Conservation (phyloP, 2,113 vertebrate species). For the Archilochus colubris region DNA sequence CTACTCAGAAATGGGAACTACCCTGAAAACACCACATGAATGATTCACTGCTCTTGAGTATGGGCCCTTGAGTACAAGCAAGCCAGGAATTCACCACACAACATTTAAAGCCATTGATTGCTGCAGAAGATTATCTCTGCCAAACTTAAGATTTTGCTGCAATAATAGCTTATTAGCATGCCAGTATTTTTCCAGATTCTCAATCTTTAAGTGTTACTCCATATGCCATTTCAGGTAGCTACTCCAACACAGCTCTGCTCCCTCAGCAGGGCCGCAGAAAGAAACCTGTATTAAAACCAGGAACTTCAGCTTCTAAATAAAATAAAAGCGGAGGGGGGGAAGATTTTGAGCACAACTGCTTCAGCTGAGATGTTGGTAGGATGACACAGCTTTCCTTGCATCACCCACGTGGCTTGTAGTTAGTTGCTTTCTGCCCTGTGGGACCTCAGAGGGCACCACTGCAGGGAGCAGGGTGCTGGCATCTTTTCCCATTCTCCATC, state of each 20-base stretch:
- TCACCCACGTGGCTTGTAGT: fast-evolving
- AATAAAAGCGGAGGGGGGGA: fast-evolving
- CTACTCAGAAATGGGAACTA: constrained; percentile 21
- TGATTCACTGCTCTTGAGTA: background rate
- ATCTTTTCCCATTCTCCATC: background rate
- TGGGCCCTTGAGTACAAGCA: background rate
- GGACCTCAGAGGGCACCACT: background rate
- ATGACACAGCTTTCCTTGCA: background rate
- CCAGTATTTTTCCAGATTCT: background rate
- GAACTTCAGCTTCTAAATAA: background rate
- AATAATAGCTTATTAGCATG: background rate
- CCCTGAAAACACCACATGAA: background rate
- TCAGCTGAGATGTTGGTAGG: background rate
- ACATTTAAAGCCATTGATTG: background rate
- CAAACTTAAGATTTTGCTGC: background rate
- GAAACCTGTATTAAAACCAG: background rate
- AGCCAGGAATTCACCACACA: background rate
- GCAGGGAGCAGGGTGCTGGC: fast-evolving
- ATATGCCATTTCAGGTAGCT: background rate
- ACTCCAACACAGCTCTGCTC: background rate
- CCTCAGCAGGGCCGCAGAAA: background rate
- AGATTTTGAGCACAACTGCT: background rate
- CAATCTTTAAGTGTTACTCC: background rate
- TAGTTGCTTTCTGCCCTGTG: fast-evolving
- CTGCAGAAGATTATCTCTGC: background rate